phyloP scores from a whole-genome alignment of 2,113 vertebrate genomes.

The Echinops telfairi region DNA sequence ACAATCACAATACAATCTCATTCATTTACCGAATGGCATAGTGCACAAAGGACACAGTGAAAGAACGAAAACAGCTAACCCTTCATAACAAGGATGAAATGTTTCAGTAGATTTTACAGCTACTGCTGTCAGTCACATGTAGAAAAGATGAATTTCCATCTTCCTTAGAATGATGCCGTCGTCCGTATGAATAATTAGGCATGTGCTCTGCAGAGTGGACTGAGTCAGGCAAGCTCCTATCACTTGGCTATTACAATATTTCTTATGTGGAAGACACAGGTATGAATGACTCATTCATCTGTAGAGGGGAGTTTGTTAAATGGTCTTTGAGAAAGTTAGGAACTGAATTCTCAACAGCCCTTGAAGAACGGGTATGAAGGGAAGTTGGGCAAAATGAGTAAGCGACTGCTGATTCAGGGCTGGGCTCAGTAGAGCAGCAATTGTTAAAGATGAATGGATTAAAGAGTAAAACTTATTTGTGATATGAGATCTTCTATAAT shows the following conservation, averaged over 20 bases:
- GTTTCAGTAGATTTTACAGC: neutral
- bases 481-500: fast-evolving
- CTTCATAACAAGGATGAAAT: neutral
- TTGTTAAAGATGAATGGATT: neutral
- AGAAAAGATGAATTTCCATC: neutral
- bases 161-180: neutral
- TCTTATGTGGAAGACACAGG: neutral
- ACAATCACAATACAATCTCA: neutral
- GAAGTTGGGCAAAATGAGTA: neutral
- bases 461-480: neutral
- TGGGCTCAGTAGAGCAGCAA: neutral
- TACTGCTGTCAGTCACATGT: no score
- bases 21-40: neutral
- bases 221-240: fast-evolving
- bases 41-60: neutral
- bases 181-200: fast-evolving
- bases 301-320: fast-evolving
- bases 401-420: neutral
- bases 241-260: fast-evolving
- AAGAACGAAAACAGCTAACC: neutral
- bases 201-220: fast-evolving
- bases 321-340: neutral
- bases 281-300: neutral
- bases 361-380: neutral
- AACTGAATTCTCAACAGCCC: neutral